Evolutionary conservation across 2,888 invertebrate genomes (phyloP).

Genomic region (Aleiodes leptofemur): DNA sequence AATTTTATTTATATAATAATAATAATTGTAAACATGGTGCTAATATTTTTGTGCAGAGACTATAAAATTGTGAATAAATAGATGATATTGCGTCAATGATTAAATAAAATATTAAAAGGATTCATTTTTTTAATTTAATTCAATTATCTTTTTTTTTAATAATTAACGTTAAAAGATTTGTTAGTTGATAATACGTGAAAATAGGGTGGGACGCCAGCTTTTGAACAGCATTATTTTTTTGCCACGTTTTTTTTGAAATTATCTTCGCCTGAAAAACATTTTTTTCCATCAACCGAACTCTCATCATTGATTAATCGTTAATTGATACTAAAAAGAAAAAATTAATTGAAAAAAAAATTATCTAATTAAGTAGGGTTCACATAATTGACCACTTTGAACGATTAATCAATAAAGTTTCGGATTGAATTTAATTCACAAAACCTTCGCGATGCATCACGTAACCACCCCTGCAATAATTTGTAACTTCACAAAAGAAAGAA

Average conservation of each 20-base stretch:
- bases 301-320: conserved; percentile 22
- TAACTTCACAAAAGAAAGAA: conserved; percentile 54
- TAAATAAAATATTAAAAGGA: conserved; percentile 46
- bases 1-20: not conserved
- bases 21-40: conserved; percentile 51
- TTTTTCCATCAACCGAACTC: conserved; percentile 30
- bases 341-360: not conserved
- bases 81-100: conserved; percentile 68
- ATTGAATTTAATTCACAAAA: conserved; percentile 47
- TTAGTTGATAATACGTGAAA: conserved; percentile 68
- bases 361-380: not conserved
- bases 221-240: conserved; percentile 49
- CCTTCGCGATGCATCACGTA: conserved; percentile 69
- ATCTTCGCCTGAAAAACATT: conserved; percentile 48
- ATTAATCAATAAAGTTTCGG: conserved; percentile 35
- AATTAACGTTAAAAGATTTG: conserved; percentile 62
- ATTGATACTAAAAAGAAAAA: not conserved
- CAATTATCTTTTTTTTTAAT: conserved; percentile 48
- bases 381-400: not conserved
- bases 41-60: conserved; percentile 64
- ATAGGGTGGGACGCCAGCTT: conserved; percentile 60
- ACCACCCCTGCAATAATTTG: conserved; percentile 67
- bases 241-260: conserved; percentile 35
- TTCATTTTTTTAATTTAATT: conserved; percentile 17
- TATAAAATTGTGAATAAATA: conserved; percentile 61